phyloP scores from a whole-genome alignment of 2,797 vertebrate species.

The Sebastes matsubarae region DNA sequence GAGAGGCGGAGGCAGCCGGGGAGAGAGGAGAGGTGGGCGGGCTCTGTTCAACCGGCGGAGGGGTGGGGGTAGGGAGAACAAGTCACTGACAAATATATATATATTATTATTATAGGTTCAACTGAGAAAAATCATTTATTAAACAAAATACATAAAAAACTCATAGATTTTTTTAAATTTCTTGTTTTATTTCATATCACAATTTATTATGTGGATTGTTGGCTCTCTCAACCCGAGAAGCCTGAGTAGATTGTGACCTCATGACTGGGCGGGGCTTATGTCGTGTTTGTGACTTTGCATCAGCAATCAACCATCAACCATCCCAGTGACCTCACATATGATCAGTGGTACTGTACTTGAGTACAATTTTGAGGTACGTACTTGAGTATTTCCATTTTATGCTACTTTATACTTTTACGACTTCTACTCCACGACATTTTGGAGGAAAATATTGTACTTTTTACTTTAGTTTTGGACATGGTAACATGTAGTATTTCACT shows the following conservation, averaged over 20 bases:
- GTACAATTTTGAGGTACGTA: too few species aligned
- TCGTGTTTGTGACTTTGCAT: background rate
- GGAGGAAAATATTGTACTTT: too few species aligned
- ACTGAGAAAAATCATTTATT: background rate
- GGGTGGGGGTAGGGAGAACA: constrained; percentile 55
- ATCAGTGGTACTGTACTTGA: background rate
- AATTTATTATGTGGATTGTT: too few species aligned
- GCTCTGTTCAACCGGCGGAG: constrained; percentile 30
- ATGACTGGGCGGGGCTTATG: background rate
- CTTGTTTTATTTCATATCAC: background rate
- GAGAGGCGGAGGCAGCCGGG: constrained; percentile 63
- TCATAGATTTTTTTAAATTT: background rate
- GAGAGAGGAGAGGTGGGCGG: constrained; percentile 64
- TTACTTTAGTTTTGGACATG: too few species aligned
- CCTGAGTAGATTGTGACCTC: too few species aligned
- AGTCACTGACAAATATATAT: constrained; percentile 5
- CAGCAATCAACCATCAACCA: background rate
- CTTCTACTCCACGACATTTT: too few species aligned
- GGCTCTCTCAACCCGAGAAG: background rate
- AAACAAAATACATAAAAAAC: background rate
- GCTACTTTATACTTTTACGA: too few species aligned
- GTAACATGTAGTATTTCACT: too few species aligned
- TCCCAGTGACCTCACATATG: background rate
- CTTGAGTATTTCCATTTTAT: too few species aligned
- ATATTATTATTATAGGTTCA: background rate